Evolutionary conservation across 1,140 invertebrate genomes (phyloP), one percentile per base, ranked within the genome.

Genomic region (Cephus cinctus): DNA sequence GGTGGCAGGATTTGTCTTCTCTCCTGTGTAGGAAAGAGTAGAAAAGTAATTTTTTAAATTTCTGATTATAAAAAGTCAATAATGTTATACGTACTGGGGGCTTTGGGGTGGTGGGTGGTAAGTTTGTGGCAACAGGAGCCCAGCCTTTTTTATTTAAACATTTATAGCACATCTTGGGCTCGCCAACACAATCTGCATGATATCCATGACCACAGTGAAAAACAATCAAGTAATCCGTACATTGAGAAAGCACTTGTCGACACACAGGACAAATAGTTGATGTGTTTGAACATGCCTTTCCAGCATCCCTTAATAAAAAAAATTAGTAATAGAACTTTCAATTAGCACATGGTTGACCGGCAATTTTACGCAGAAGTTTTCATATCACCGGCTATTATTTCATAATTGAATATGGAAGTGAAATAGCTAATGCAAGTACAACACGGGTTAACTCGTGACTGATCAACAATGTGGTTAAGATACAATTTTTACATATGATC

Each of bases 191-290:
- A 39, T 69, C 56, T 2, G 57, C 46, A 36, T 77, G 75, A 59
- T 68, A 77, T 23, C 69, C 68, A 56, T 77, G 75, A 39, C 71
- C 73, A 47, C 75, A 77, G 48, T 59, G 62, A 23, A 76, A 77
- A 30, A 76, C 54, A 12, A 71, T 59, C 27, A 65, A 55, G 31
- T 68, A 72, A 53, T 77, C 63, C 4, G 60, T 51, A 42, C 60
- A 63, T 12, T 72, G 54, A 11, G 63, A 67, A 21, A 77, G 56
- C 25, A 59, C 42, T 57, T 63, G 65, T 50, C 72, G 64, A 38
- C 75, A 77, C 35, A 76, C 52, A 0, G 64, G 62, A 47, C 75
- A 77, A 46, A 65, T 61, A 25, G 65, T 21, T 23, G 71, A 73
- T 41, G 54, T 46, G 21, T 60, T 69, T 4, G 62, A 48, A 21